Base-by-base conservation (phyloP, 1,140 invertebrate genomes). In the Penaeus chinensis region DNA sequence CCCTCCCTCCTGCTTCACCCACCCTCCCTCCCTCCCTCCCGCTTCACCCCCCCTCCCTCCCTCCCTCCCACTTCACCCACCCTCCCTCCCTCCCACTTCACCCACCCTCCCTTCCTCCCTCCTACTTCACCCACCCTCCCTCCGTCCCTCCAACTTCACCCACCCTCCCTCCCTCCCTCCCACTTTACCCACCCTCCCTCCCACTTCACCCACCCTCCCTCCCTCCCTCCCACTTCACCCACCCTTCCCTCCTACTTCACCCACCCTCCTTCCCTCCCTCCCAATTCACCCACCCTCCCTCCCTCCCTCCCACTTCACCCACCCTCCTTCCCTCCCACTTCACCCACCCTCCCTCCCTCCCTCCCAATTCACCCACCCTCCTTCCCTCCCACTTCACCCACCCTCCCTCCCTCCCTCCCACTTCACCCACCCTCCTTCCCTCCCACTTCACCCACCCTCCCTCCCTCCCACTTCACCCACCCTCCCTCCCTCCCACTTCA, bases 111-210 rank as follows among this genome's bases (percentile, higher is more conserved):
- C n/a, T n/a, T n/a, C 69, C 37, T 37, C n/a, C 24, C 16, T n/a
- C 37, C 63, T 24, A 65, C 42, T 54, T 65, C 83, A 81, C 77
- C 42, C 27, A 32, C 27, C 47, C 85, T 20, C n/a, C n/a, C n/a
- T n/a, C n/a, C n/a, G n/a, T 27, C 47, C 22, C 7, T 27, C 47
- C 24, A 8, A 47, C 27, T 18, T 16, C 20, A 54, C 32, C 54
- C 20, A n/a, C 37, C 7, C 37, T 42, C 37, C 7, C 37, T 42
- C 37, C 37, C 7, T 8, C 7, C 37, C 7, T 0, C 7, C 37
- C 7, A 42, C 7, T 8, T 42, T n/a, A n/a, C n/a, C n/a, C 4
- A 7, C 4, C 7, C 4, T 3, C 32, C 32, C 32, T 32, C 32
- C 32, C 32, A 32, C 32, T 32, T 32, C 32, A 32, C 32, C 32